These are phyloP conservation scores for Tetragnatha versicolor DNA, from an alignment of 1,140 invertebrate genomes.

Conservation along the genomic window DNA sequence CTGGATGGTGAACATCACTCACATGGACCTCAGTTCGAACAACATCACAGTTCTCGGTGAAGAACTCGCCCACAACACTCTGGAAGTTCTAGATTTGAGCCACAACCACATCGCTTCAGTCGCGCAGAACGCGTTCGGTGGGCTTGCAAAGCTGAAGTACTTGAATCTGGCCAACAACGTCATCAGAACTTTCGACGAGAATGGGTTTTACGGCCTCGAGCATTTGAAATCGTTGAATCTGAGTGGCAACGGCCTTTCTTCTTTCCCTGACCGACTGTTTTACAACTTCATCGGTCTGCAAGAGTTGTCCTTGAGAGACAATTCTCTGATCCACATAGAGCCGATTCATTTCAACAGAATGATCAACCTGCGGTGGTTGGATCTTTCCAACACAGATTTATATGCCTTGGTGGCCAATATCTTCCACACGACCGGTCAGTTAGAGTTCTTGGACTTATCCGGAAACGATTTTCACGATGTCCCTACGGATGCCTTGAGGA, in stretches of 20 bases:
- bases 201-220: conserved; percentile 38
- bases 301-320: conserved; percentile 46
- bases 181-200: conserved; percentile 12
- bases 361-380: conserved; percentile 40
- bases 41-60: conserved; percentile 18
- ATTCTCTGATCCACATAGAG: conserved; percentile 45
- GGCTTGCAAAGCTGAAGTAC: conserved; percentile 6
- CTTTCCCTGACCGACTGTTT: conserved; percentile 48
- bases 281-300: conserved; percentile 29
- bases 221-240: conserved; percentile 48
- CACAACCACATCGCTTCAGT: neutral
- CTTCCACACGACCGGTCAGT: conserved; percentile 37
- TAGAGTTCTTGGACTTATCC: conserved; percentile 57
- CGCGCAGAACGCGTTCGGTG: conserved; percentile 17
- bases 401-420: conserved; percentile 27
- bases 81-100: conserved; percentile 37
- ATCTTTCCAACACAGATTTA: conserved; percentile 28
- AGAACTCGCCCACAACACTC: neutral
- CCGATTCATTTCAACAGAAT: conserved; percentile 34
- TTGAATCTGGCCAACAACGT: conserved; percentile 32
- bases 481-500: conserved; percentile 49
- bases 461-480: conserved; percentile 54
- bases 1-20: conserved; percentile 37
- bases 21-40: conserved; percentile 45
- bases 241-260: conserved; percentile 47